Evolutionary conservation across 1,140 invertebrate genomes (phyloP).

Genomic region (Scylla paramamosain): DNA sequence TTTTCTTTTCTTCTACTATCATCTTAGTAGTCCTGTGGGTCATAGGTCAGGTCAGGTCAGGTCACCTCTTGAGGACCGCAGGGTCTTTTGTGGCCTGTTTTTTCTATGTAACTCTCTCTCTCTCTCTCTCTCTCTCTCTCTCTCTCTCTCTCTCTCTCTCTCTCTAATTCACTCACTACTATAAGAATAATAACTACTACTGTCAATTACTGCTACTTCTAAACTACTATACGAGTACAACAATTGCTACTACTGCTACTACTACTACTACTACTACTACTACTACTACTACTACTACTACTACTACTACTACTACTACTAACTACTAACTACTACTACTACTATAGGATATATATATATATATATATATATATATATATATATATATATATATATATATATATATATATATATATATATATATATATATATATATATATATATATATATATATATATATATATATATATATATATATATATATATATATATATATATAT

Average conservation of each 20-base stretch:
- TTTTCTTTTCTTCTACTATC: no score
- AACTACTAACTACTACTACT: no score
- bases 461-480: background rate
- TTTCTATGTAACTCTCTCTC: no score
- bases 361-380: conserved; percentile 12
- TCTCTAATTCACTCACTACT: no score
- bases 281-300: background rate
- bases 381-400: conserved; percentile 32
- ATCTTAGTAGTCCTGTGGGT: no score
- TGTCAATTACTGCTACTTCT: background rate
- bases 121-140: no score
- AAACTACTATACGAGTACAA: background rate
- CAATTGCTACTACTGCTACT: background rate
- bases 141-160: no score
- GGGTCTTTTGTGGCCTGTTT: no score
- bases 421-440: conserved; percentile 32
- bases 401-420: background rate
- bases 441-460: background rate
- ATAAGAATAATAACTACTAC: no score
- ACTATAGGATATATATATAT: background rate
- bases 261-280: conserved; percentile 6
- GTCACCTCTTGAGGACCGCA: no score
- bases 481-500: background rate
- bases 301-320: no score
- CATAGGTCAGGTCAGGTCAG: no score